Conservation (phyloP, 2,113 vertebrate species). For the Aspidoscelis tigris region DNA sequence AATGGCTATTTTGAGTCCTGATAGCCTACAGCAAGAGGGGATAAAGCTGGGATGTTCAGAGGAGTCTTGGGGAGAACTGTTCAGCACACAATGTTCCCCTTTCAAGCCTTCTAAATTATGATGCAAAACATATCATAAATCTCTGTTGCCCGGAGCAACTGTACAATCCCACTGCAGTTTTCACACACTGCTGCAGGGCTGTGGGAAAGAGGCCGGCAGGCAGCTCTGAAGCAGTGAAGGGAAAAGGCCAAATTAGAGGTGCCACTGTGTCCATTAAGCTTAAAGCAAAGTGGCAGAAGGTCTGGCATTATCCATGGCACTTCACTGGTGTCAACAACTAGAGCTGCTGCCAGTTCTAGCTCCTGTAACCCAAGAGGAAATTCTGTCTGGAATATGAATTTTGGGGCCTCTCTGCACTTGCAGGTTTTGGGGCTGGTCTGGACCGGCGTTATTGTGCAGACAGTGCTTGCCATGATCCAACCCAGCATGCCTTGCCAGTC, state of each 20-base stretch:
- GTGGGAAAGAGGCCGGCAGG: constrained; percentile 5
- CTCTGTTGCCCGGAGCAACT: constrained; percentile 34
- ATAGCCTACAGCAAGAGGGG: not conserved
- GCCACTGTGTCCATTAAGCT: not conserved
- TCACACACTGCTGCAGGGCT: not conserved
- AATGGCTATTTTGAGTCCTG: not conserved
- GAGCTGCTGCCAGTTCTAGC: not conserved
- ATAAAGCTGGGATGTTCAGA: not conserved
- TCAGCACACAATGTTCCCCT: constrained; percentile 4
- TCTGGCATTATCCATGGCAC: not conserved
- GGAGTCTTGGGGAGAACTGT: constrained; percentile 21
- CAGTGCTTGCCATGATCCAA: too few species aligned
- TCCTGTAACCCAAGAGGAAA: constrained; percentile 14
- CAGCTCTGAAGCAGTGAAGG: not conserved
- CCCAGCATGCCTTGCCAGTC: too few species aligned
- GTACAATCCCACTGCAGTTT: constrained; percentile 34
- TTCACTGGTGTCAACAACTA: not conserved
- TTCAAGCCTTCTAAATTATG: constrained; percentile 2
- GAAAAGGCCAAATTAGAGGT: not conserved
- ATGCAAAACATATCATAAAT: constrained; percentile 34
- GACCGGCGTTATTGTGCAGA: too few species aligned
- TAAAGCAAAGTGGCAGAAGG: not conserved
- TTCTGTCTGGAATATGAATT: not conserved
- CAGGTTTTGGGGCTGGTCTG: not conserved
- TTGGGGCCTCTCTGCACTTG: not conserved